A percentile compares a stretch with the other conserved stretches of the same genome.
These are phyloP conservation scores for Recurvirostra avosetta DNA, from an alignment of 2,113 vertebrate species.

Conservation along the genomic window DNA sequence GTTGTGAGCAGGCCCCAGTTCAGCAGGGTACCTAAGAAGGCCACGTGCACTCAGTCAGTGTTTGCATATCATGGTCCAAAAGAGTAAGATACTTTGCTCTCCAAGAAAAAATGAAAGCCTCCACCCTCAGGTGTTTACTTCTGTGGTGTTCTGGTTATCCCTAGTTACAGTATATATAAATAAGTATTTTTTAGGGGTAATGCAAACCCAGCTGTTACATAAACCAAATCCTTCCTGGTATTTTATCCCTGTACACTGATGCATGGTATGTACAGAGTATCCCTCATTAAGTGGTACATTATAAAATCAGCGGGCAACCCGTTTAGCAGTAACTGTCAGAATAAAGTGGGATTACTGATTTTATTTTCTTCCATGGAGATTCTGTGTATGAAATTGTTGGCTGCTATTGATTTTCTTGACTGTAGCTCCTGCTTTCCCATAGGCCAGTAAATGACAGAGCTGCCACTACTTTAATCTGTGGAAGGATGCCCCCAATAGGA, in stretches of 20 bases:
- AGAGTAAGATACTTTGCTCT: neutral
- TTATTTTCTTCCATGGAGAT: neutral
- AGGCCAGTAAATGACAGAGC: neutral
- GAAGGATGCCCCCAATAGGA: neutral
- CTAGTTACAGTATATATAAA: neutral
- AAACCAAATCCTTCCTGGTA: neutral
- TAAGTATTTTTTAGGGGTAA: neutral
- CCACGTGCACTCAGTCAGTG: neutral
- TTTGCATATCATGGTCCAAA: fast-evolving
- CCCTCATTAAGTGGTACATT: neutral
- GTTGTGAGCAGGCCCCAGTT: neutral
- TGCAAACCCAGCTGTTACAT: neutral
- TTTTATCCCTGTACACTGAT: neutral
- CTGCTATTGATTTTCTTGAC: neutral
- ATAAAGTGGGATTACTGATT: neutral
- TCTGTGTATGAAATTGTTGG: neutral
- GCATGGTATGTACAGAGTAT: neutral
- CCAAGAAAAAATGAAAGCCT: neutral
- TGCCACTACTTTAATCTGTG: neutral
- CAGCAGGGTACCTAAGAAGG: neutral
- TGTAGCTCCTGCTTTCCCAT: neutral
- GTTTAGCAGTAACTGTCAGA: neutral
- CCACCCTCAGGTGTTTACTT: neutral
- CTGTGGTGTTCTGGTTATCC: neutral
- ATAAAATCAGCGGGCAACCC: neutral